A percentile compares a stretch with the other conserved stretches of the same genome.
These are phyloP conservation scores for Nibea albiflora DNA, from an alignment of 2,113 vertebrate species.

Conservation along the genomic window DNA sequence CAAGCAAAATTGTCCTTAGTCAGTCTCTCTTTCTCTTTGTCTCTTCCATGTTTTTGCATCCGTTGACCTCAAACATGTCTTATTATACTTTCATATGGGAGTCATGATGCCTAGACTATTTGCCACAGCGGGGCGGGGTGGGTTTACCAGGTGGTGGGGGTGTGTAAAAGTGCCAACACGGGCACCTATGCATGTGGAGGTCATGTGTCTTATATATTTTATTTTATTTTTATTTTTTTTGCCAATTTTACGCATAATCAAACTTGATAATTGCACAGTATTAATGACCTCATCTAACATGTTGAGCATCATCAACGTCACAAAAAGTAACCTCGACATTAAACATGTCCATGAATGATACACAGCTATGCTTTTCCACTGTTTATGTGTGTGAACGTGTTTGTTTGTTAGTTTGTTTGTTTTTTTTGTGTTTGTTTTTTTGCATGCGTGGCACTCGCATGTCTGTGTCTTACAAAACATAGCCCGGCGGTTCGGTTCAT, in stretches of 20 bases:
- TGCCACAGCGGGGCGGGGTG: constrained; percentile 11
- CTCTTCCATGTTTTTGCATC: constrained; percentile 52
- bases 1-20: constrained; percentile 58
- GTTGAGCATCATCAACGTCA: constrained; percentile 77
- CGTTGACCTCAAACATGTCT: constrained; percentile 67
- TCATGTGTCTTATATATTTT: constrained; percentile 22
- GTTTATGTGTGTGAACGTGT: constrained; percentile 37
- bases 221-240: constrained; percentile 37
- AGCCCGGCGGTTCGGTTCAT: background rate
- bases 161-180: constrained; percentile 40
- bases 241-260: constrained; percentile 70
- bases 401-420: no score
- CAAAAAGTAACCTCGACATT: constrained; percentile 77
- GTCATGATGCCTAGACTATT: constrained; percentile 45
- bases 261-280: constrained; percentile 82
- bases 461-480: constrained; percentile 4
- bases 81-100: constrained; percentile 27
- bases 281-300: constrained; percentile 82
- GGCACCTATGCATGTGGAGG: constrained; percentile 53
- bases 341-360: constrained; percentile 72
- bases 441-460: background rate
- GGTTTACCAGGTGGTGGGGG: background rate
- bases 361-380: constrained; percentile 48
- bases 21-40: constrained; percentile 48
- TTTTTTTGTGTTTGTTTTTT: background rate